Evolutionary conservation across 2,113 vertebrate genomes (phyloP).

Genomic region (Lepisosteus oculatus): DNA sequence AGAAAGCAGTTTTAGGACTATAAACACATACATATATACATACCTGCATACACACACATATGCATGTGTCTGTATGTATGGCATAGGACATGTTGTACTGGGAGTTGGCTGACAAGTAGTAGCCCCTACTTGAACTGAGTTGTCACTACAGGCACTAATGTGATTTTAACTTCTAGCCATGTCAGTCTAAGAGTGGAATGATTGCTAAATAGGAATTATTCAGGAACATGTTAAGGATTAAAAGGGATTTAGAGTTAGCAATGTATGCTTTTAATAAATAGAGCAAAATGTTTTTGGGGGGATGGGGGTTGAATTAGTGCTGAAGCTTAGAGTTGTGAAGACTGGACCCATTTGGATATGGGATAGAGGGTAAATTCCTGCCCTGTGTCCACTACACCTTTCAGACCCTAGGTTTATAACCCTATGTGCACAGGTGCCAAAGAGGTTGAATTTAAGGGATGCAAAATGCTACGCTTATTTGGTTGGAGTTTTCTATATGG

Average conservation of each 20-base stretch:
- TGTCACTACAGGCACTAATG: constrained; percentile 14
- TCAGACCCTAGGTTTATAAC: background rate
- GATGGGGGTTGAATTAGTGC: background rate
- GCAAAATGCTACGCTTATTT: too few relatives aligned
- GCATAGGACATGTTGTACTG: constrained; percentile 15
- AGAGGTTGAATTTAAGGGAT: background rate
- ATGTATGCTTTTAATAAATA: constrained; percentile 12
- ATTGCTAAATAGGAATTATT: constrained; percentile 20
- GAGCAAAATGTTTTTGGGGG: background rate
- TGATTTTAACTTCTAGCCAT: constrained; percentile 17
- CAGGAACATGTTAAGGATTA: constrained; percentile 33
- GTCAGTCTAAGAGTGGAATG: constrained; percentile 22
- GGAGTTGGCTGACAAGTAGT: constrained; percentile 15
- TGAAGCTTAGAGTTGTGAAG: background rate
- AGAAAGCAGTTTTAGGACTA: constrained; percentile 32
- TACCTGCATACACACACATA: constrained; percentile 30
- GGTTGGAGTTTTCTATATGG: too few relatives aligned
- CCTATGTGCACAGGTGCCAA: background rate
- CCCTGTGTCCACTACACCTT: background rate
- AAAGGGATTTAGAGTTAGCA: constrained; percentile 47
- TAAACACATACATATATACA: constrained; percentile 29
- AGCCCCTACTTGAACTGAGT: constrained; percentile 28
- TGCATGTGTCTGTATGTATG: constrained; percentile 19
- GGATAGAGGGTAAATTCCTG: background rate
- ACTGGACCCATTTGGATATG: background rate